Evolutionary conservation across 2,797 vertebrate genomes (phyloP).

Genomic region (Poliocrania exsul): DNA sequence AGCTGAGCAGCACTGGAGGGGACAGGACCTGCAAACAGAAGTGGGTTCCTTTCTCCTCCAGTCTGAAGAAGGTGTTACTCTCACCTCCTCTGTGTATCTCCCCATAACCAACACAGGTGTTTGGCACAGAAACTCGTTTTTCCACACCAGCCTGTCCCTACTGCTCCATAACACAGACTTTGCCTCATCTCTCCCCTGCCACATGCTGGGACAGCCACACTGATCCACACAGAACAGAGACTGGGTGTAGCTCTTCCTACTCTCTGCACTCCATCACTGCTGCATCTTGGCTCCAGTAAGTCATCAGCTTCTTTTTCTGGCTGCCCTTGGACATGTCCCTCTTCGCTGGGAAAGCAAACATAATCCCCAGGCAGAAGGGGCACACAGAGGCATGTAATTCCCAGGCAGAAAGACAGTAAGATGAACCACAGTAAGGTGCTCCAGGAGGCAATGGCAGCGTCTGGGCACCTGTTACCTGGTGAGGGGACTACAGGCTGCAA

Average conservation of each 20-base stretch:
- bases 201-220: background rate
- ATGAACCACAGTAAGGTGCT: rapidly evolving
- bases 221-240: background rate
- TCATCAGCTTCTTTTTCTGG: background rate
- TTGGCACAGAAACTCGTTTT: background rate
- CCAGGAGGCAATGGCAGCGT: rapidly evolving
- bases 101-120: background rate
- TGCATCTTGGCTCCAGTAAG: background rate
- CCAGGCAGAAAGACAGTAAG: background rate
- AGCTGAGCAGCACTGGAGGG: background rate
- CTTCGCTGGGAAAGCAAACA: background rate
- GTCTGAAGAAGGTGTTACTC: background rate
- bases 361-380: background rate
- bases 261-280: background rate
- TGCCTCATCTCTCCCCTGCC: background rate
- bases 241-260: background rate
- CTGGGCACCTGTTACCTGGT: rapidly evolving
- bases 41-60: background rate
- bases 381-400: background rate
- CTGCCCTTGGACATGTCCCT: background rate
- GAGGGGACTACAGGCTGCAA: background rate
- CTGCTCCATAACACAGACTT: background rate
- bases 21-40: background rate
- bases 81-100: background rate
- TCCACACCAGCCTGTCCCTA: background rate